Evolutionary conservation across 2,888 invertebrate genomes (phyloP).

Genomic region (Apocheima hispidaria): DNA sequence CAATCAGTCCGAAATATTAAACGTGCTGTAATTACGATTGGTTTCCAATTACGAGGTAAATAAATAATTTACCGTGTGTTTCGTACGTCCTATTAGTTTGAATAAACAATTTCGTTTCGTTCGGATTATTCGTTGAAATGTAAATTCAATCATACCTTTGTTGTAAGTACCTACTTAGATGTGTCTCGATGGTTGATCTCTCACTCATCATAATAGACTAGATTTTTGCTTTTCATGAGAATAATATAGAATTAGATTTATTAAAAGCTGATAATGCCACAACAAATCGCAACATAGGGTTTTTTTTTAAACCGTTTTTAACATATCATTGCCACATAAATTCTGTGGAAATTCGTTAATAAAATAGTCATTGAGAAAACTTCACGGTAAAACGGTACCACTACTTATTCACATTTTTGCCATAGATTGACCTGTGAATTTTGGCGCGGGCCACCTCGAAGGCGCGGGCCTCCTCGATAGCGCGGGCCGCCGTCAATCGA

Average conservation of each 20-base stretch:
- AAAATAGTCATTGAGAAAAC: no score
- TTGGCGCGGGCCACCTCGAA: no score
- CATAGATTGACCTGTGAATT: no score
- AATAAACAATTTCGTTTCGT: constrained; percentile 16
- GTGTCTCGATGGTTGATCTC: background rate
- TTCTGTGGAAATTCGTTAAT: no score
- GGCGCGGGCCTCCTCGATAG: no score
- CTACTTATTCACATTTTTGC: no score
- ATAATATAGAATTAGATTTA: background rate
- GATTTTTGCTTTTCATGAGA: background rate
- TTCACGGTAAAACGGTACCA: no score
- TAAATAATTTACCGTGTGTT: constrained; percentile 11
- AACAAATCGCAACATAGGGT: no score
- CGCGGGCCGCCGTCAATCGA: no score
- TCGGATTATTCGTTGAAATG: background rate
- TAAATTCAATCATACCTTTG: background rate
- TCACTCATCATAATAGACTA: constrained; percentile 8
- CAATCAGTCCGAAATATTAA: constrained; percentile 49
- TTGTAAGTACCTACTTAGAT: background rate
- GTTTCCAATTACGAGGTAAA: constrained; percentile 25
- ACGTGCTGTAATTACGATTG: constrained; percentile 42
- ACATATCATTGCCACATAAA: no score
- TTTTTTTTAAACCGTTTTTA: no score
- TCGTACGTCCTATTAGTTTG: constrained; percentile 19
- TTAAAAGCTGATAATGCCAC: no score